A percentile compares a stretch with the other conserved stretches of the same genome.
Evolutionary conservation across 2,888 invertebrate genomes (phyloP).

Genomic region (Argyra leucocephala): DNA sequence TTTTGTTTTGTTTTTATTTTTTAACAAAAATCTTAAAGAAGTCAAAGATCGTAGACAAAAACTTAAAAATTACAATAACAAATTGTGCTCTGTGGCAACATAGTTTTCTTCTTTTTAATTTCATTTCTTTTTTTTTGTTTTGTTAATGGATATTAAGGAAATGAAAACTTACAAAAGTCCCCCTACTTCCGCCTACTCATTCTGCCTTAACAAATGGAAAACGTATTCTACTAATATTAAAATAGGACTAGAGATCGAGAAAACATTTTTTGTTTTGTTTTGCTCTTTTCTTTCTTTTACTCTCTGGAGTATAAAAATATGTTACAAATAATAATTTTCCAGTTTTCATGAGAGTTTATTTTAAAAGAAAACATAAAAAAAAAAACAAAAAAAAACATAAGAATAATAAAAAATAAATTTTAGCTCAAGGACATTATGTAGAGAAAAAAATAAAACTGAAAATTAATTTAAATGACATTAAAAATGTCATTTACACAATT

Average conservation of each 20-base stretch:
- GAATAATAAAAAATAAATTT: not conserved
- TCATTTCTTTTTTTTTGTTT: too few relatives aligned
- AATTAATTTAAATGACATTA: slow-evolving; percentile 6
- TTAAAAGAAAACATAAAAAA: too few relatives aligned
- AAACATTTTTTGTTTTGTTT: not conserved
- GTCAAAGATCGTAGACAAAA: too few relatives aligned
- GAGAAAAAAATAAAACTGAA: not conserved
- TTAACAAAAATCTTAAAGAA: too few relatives aligned
- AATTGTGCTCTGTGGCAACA: not conserved
- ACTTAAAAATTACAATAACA: not conserved
- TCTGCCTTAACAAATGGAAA: too few relatives aligned
- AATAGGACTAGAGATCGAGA: too few relatives aligned
- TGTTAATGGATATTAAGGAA: not conserved
- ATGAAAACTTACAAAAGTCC: not conserved
- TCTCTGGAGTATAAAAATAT: not conserved
- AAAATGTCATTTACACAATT: not conserved
- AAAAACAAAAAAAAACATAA: too few relatives aligned
- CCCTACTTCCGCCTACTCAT: not conserved
- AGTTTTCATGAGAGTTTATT: not conserved
- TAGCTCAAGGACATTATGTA: not conserved
- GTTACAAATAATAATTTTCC: not conserved
- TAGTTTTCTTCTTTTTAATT: not conserved
- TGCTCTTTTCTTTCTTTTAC: not conserved
- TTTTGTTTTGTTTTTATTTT: too few relatives aligned
- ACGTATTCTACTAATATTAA: too few relatives aligned